These are phyloP conservation scores for Pycnonotus jocosus DNA, from an alignment of 2,113 vertebrate genomes.

Conservation along the genomic window DNA sequence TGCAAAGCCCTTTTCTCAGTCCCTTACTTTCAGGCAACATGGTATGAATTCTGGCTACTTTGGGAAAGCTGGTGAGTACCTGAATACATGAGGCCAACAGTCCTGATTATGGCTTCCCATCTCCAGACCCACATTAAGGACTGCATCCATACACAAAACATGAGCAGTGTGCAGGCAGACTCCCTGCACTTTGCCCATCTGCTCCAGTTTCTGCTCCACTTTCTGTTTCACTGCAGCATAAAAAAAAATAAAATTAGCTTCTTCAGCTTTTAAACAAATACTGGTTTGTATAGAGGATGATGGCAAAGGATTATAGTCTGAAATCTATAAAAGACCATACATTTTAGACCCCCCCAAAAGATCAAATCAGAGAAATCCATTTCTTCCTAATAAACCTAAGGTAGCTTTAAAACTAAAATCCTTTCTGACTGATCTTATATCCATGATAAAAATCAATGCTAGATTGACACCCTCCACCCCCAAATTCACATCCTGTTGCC, in stretches of 20 bases:
- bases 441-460: background rate
- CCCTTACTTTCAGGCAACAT: background rate
- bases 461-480: background rate
- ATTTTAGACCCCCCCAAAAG: background rate
- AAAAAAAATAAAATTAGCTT: background rate
- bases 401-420: background rate
- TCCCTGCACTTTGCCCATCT: constrained; percentile 83
- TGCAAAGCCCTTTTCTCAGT: background rate
- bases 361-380: background rate
- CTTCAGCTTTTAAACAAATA: background rate
- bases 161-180: constrained; percentile 86
- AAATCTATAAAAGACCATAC: background rate
- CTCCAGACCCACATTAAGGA: constrained; percentile 86
- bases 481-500: background rate
- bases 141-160: constrained; percentile 90
- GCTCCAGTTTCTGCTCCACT: constrained; percentile 87
- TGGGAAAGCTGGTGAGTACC: constrained; percentile 57
- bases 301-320: background rate
- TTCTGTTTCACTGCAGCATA: constrained; percentile 80
- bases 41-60: background rate
- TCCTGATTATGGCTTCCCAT: constrained; percentile 92
- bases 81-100: constrained; percentile 90
- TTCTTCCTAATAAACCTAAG: background rate
- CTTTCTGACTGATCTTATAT: background rate
- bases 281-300: background rate